These are phyloP conservation scores for Beroe ovata DNA, from an alignment of 37 sponge, comb jelly and placozoan genomes.

Conservation along the genomic window DNA sequence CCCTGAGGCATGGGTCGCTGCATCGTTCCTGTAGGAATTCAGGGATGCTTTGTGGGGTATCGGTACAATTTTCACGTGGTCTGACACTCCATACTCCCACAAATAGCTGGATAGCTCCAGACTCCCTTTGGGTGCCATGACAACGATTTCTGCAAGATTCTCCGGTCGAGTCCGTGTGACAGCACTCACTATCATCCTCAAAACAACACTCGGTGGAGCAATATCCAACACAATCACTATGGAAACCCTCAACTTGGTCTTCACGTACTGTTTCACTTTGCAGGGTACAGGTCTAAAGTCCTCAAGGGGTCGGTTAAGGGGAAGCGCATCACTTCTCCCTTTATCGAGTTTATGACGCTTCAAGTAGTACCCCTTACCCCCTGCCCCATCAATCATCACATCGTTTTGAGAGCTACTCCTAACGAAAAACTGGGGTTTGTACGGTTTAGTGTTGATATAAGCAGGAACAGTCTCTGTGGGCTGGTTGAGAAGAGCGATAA, in stretches of 20 bases:
- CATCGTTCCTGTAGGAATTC: not conserved
- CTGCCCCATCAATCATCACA: not conserved
- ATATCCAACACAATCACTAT: slow-evolving; percentile 26
- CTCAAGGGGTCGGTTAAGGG: slow-evolving; percentile 13
- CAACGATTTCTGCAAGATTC: not conserved
- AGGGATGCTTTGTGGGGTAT: not conserved
- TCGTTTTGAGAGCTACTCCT: too few relatives aligned
- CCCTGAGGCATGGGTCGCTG: not conserved
- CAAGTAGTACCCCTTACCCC: not conserved
- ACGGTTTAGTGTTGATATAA: not conserved
- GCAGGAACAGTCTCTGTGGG: not conserved
- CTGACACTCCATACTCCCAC: not conserved
- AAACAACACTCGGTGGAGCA: slow-evolving; percentile 22
- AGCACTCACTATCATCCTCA: not conserved
- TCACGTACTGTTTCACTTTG: slow-evolving; percentile 27
- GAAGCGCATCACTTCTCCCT: not conserved
- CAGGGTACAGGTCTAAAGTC: slow-evolving; percentile 27
- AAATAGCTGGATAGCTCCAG: not conserved
- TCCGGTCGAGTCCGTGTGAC: not conserved
- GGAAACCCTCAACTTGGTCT: not conserved
- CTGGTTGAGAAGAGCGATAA: not conserved
- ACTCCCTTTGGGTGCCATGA: not conserved
- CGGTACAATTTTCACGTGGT: not conserved
- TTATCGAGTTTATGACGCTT: not conserved
- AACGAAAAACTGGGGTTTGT: not conserved